A percentile compares a stretch with the other conserved stretches of the same genome.
phyloP scores from a whole-genome alignment of 2,888 invertebrate species.

The Eilema caniola region DNA sequence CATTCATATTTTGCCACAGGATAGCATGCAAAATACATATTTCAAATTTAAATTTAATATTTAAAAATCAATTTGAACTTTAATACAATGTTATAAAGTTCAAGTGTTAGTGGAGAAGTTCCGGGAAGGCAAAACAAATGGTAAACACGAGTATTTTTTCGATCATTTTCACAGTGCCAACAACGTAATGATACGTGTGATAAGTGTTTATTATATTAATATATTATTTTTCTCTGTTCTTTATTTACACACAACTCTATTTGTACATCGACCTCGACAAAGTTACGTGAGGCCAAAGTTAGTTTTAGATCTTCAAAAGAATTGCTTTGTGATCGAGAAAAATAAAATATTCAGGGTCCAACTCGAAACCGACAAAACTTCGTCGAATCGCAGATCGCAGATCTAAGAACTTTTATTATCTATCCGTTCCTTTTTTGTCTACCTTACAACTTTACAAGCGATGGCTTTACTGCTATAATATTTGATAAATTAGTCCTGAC shows the following conservation, averaged over 20 bases:
- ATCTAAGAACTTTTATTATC: neutral
- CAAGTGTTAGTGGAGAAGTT: too few relatives aligned
- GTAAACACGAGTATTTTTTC: too few relatives aligned
- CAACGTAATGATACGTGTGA: neutral
- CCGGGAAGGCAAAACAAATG: too few relatives aligned
- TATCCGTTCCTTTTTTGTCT: neutral
- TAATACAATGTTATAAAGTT: too few relatives aligned
- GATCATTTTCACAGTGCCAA: neutral
- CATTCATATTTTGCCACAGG: too few relatives aligned
- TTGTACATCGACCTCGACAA: neutral
- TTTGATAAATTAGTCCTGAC: neutral
- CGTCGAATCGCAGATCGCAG: neutral
- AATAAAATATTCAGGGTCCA: slow-evolving; percentile 4
- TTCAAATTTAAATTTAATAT: too few relatives aligned
- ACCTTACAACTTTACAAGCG: too few relatives aligned
- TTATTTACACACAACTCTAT: neutral
- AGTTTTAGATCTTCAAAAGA: neutral
- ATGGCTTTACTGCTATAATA: neutral
- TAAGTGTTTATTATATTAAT: neutral
- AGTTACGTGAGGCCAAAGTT: neutral
- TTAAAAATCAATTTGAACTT: too few relatives aligned
- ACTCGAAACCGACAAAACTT: neutral
- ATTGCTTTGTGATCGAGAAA: neutral
- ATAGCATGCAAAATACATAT: too few relatives aligned
- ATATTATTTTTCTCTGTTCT: neutral